Percentiles rank a stretch among this genome's conserved stretches.
These are phyloP conservation scores for Jordanella pulchra DNA, from an alignment of 2,797 vertebrate species.

Conservation along the genomic window DNA sequence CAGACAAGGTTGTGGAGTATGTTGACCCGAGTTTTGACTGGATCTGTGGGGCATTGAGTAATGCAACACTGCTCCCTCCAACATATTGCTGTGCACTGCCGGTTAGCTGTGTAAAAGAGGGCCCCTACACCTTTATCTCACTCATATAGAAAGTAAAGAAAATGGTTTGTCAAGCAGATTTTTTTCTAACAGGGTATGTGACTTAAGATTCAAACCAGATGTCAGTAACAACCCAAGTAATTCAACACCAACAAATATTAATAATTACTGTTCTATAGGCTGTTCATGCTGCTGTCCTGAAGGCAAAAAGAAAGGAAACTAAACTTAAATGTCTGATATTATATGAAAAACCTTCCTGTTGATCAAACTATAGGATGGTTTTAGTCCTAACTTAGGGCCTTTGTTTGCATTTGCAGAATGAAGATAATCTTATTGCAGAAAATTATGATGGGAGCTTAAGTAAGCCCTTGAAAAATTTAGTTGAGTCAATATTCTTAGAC, in stretches of 20 bases:
- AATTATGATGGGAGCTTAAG: neutral
- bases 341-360: neutral
- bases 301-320: no score
- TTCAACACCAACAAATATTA: neutral
- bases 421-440: neutral
- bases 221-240: neutral
- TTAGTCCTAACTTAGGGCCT: neutral
- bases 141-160: neutral
- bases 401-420: neutral
- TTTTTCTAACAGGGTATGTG: neutral
- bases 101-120: neutral
- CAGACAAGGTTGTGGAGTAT: neutral
- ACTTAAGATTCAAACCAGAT: neutral
- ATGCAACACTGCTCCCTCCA: neutral
- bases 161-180: neutral
- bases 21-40: neutral
- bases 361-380: neutral
- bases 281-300: no score
- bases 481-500: neutral
- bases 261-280: no score
- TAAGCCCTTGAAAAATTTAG: neutral
- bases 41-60: neutral
- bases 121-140: neutral
- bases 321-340: neutral
- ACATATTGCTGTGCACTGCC: neutral